Percentiles rank a stretch among this genome's conserved stretches.
Evolutionary conservation across 2,888 invertebrate genomes (phyloP).

Genomic region (Chesias legatella): DNA sequence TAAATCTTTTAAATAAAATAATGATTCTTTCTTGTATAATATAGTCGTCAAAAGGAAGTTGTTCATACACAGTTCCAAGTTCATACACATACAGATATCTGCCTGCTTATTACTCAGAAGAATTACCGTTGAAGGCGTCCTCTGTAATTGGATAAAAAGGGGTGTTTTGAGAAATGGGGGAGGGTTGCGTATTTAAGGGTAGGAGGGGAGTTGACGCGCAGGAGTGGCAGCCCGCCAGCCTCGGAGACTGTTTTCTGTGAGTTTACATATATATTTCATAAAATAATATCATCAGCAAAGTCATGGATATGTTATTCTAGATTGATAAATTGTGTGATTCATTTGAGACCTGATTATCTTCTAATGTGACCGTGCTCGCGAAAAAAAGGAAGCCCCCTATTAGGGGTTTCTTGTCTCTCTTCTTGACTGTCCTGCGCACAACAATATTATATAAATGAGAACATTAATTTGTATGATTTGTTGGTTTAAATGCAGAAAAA

Average conservation of each 20-base stretch:
- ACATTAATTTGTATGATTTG: too few relatives aligned
- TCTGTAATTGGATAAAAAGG: slow-evolving; percentile 50
- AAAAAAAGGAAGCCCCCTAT: too few relatives aligned
- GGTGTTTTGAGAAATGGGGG: slow-evolving; percentile 32
- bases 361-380: too few relatives aligned
- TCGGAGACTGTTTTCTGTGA: slow-evolving; percentile 53
- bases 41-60: too few relatives aligned
- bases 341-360: too few relatives aligned
- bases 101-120: slow-evolving; percentile 1
- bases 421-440: too few relatives aligned
- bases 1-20: too few relatives aligned
- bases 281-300: not conserved
- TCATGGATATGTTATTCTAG: not conserved
- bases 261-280: slow-evolving; percentile 32
- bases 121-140: slow-evolving; percentile 35
- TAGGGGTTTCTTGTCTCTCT: too few relatives aligned
- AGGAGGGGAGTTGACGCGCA: slow-evolving; percentile 41
- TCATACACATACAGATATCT: not conserved
- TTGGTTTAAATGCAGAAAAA: too few relatives aligned
- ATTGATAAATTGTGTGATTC: too few relatives aligned
- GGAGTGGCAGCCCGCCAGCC: slow-evolving; percentile 65
- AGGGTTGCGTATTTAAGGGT: slow-evolving; percentile 50
- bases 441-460: too few relatives aligned
- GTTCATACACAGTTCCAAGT: not conserved
- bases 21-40: too few relatives aligned